Evolutionary conservation across 2,888 invertebrate species (phyloP).

Genomic region (Cheilosia variabilis): DNA sequence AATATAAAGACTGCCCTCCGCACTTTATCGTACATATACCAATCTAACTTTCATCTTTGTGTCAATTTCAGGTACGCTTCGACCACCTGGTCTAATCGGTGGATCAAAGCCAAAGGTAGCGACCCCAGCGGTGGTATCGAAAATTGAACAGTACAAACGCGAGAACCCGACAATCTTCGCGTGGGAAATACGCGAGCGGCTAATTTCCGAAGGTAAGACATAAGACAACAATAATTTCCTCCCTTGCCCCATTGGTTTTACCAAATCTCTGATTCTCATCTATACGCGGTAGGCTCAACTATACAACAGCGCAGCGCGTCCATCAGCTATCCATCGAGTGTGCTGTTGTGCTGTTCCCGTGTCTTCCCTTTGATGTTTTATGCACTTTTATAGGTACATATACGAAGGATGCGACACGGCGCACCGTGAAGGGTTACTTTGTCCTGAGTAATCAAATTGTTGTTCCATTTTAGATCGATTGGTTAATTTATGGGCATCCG

Average conservation of each 20-base stretch:
- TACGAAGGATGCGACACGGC: conserved; percentile 15
- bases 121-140: conserved; percentile 97
- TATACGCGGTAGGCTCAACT: conserved; percentile 15
- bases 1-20: neutral
- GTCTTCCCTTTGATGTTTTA: conserved; percentile 70
- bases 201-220: conserved; percentile 96
- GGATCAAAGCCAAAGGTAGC: conserved; percentile 99
- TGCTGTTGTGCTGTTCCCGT: conserved; percentile 13
- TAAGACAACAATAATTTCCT: conserved; percentile 84
- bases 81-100: conserved; percentile 95
- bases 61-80: conserved; percentile 89
- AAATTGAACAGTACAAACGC: conserved; percentile 98
- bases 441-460: conserved; percentile 73
- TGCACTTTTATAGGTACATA: conserved; percentile 34
- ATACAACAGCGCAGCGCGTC: conserved; percentile 49
- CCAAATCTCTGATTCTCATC: conserved; percentile 63
- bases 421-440: conserved; percentile 47
- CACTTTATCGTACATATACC: neutral
- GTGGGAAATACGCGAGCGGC: conserved; percentile 98
- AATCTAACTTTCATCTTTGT: conserved; percentile 45
- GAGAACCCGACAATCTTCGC: conserved; percentile 99
- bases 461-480: conserved; percentile 79
- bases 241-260: neutral
- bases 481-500: conserved; percentile 83
- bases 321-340: conserved; percentile 59